phyloP scores from a whole-genome alignment of 2,797 vertebrate species.

The Tadarida brasiliensis region DNA sequence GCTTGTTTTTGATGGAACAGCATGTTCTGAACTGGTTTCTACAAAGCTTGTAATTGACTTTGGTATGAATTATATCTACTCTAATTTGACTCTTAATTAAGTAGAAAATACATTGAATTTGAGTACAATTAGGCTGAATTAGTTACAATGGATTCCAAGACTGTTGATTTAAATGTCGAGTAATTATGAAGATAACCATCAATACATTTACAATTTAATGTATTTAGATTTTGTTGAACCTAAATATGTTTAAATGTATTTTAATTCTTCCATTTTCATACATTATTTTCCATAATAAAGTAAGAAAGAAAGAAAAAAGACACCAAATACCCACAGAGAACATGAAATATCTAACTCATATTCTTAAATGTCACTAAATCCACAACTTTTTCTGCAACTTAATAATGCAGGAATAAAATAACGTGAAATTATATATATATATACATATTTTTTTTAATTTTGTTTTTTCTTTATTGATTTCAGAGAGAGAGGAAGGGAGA shows the following conservation, averaged over 20 bases:
- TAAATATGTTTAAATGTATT: neutral
- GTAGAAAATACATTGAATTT: slow-evolving; percentile 68
- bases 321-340: neutral
- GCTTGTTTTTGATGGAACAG: neutral
- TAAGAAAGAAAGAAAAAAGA: neutral
- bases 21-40: neutral
- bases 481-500: no score
- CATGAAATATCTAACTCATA: neutral
- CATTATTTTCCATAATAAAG: neutral
- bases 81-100: slow-evolving; percentile 72
- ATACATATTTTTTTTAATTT: no score
- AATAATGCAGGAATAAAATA: neutral
- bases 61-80: slow-evolving; percentile 60
- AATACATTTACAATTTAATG: neutral
- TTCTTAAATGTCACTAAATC: slow-evolving; percentile 1
- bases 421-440: neutral
- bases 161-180: slow-evolving; percentile 30
- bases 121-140: slow-evolving; percentile 35
- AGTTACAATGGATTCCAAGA: slow-evolving; percentile 21
- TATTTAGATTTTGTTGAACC: neutral
- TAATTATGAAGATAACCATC: neutral
- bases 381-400: neutral
- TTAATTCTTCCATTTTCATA: neutral
- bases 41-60: slow-evolving; percentile 72
- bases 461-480: no score